phyloP scores from a whole-genome alignment of 2,113 vertebrate genomes.

The Sitta europaea region DNA sequence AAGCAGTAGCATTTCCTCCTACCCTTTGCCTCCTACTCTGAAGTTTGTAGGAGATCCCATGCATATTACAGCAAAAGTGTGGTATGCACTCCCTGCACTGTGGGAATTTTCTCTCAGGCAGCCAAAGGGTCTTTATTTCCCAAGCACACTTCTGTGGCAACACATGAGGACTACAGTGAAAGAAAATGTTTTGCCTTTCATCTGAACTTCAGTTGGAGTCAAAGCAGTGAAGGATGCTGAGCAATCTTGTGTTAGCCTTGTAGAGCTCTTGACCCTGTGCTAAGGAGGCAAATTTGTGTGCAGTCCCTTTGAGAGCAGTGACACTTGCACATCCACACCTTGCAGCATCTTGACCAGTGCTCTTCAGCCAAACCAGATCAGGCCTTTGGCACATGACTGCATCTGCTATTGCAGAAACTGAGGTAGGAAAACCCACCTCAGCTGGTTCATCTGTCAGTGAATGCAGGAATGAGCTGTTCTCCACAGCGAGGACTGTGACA shows the following conservation, averaged over 20 bases:
- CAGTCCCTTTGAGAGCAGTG: background rate
- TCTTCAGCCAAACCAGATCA: background rate
- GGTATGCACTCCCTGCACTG: background rate
- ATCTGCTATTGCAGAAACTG: background rate
- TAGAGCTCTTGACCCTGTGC: background rate
- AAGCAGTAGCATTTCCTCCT: background rate
- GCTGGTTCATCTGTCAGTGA: background rate
- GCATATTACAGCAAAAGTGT: background rate
- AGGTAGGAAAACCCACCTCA: background rate
- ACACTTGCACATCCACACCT: background rate
- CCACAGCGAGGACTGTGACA: background rate
- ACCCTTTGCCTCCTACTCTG: slow-evolving; percentile 10
- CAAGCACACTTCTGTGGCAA: background rate
- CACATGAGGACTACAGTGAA: background rate
- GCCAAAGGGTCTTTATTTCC: background rate
- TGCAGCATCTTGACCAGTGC: background rate
- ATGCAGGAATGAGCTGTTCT: background rate
- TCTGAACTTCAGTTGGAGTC: background rate
- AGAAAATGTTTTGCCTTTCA: background rate
- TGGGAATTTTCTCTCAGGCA: background rate
- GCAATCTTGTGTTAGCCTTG: background rate
- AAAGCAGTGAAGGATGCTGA: background rate
- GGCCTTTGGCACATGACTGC: background rate
- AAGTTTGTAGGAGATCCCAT: background rate
- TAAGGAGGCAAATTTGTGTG: background rate